These are phyloP conservation scores for Harpagoxenus sublaevis DNA, from an alignment of 2,888 invertebrate genomes.

Conservation along the genomic window DNA sequence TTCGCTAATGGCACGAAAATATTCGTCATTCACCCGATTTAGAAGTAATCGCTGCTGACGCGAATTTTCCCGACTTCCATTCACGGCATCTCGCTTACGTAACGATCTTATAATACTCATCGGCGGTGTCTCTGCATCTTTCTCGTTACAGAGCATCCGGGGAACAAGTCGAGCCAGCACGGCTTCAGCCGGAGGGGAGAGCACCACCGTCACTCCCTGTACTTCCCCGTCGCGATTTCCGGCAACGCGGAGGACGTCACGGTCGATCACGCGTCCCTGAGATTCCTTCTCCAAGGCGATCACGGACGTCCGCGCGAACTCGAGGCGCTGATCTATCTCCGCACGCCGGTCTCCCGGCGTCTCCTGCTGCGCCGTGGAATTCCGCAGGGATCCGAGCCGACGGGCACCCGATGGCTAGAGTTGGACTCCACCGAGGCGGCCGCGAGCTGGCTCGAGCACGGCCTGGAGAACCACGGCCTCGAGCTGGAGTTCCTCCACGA, in stretches of 20 bases:
- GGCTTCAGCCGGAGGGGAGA: slow-evolving; percentile 13
- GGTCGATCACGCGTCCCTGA: slow-evolving; percentile 87
- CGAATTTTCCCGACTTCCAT: slow-evolving; percentile 33
- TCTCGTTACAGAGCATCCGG: slow-evolving; percentile 77
- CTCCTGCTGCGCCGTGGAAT: slow-evolving; percentile 84
- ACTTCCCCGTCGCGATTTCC: slow-evolving; percentile 77
- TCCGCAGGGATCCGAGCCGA: slow-evolving; percentile 78
- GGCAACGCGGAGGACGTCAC: slow-evolving; percentile 59
- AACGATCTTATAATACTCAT: slow-evolving; percentile 39
- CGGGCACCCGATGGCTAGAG: slow-evolving; percentile 88
- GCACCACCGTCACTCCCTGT: slow-evolving; percentile 65
- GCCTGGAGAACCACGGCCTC: slow-evolving; percentile 87
- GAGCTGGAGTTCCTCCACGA: slow-evolving; percentile 87
- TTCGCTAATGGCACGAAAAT: neutral
- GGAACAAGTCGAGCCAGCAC: slow-evolving; percentile 64
- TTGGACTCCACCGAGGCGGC: slow-evolving; percentile 88
- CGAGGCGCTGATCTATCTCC: slow-evolving; percentile 76
- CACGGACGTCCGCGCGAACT: slow-evolving; percentile 60
- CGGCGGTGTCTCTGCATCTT: slow-evolving; percentile 33
- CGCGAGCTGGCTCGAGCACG: slow-evolving; percentile 85
- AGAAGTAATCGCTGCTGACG: neutral
- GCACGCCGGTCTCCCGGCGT: slow-evolving; percentile 74
- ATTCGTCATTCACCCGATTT: neutral
- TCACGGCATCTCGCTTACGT: slow-evolving; percentile 51
- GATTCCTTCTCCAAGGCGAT: slow-evolving; percentile 83